Conservation (phyloP, 2,888 invertebrate species). For the Drosophila nigricruria region DNA sequence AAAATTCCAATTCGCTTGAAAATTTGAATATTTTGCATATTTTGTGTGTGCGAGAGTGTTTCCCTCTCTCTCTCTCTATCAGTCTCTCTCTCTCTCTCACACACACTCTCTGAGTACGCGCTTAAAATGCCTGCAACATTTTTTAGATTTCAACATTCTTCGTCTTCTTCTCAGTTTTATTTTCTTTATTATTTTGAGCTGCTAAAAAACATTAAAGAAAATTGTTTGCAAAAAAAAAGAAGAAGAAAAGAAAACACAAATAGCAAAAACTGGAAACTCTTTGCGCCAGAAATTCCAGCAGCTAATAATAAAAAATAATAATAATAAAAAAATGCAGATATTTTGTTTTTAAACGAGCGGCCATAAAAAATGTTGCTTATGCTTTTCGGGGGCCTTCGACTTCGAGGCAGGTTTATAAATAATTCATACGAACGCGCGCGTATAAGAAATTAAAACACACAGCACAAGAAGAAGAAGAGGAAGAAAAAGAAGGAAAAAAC, state of each 20-base stretch:
- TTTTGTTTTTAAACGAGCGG: conserved; percentile 48
- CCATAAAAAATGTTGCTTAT: conserved; percentile 77
- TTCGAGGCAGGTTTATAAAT: conserved; percentile 70
- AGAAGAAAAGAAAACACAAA: not conserved
- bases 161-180: not conserved
- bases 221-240: conserved; percentile 35
- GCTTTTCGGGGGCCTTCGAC: conserved; percentile 40
- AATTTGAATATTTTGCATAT: conserved; percentile 80
- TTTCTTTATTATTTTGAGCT: conserved; percentile 20
- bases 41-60: conserved; percentile 39
- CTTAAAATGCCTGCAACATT: conserved; percentile 60
- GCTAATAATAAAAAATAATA: conserved; percentile 71
- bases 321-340: conserved; percentile 61
- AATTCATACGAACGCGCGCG: conserved; percentile 71
- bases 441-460: conserved; percentile 67
- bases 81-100: conserved; percentile 7
- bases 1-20: conserved; percentile 78
- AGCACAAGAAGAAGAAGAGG: not conserved
- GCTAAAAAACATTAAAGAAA: conserved; percentile 48
- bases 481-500: conserved; percentile 2
- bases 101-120: conserved; percentile 8
- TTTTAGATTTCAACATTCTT: conserved; percentile 53
- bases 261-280: conserved; percentile 49
- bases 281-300: conserved; percentile 67
- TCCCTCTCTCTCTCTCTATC: conserved; percentile 7